Percentiles rank a stretch among this genome's conserved stretches.
Evolutionary conservation across 2,797 vertebrate genomes (phyloP).

Genomic region (Podarcis lilfordi): DNA sequence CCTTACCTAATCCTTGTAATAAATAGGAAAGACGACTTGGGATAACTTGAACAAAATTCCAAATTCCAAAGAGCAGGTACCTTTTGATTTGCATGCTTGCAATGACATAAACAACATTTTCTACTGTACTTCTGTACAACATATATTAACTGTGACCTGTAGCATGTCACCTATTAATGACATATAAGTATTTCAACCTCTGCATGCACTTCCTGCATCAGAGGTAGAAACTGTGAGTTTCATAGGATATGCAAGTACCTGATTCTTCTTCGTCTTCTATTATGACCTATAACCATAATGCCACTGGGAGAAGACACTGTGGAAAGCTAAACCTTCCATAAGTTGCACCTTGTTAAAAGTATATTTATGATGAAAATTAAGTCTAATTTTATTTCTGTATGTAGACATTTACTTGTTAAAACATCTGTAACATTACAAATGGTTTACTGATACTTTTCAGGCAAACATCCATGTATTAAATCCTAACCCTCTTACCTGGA

Average conservation of each 20-base stretch:
- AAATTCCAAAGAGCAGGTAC: background rate
- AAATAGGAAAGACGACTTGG: background rate
- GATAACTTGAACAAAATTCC: background rate
- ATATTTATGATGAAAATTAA: background rate
- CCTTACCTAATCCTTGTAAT: background rate
- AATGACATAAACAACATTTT: background rate
- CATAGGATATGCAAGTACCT: background rate
- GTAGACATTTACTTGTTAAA: background rate
- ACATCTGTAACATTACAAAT: background rate
- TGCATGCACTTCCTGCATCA: background rate
- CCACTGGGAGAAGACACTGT: conserved; percentile 1
- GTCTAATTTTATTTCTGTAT: background rate
- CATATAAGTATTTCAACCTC: background rate
- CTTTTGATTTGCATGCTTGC: background rate
- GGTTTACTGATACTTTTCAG: background rate
- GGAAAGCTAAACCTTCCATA: background rate
- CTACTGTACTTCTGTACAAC: background rate
- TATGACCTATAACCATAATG: background rate
- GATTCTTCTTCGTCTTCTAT: background rate
- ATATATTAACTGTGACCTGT: background rate
- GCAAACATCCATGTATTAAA: background rate
- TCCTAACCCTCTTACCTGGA: no score
- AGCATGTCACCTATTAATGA: background rate
- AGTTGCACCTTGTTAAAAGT: background rate
- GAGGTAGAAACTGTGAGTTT: background rate